A percentile compares a stretch with the other conserved stretches of the same genome.
These are phyloP conservation scores for Aphaenogaster ashmeadi DNA, from an alignment of 1,140 invertebrate genomes.

Conservation along the genomic window DNA sequence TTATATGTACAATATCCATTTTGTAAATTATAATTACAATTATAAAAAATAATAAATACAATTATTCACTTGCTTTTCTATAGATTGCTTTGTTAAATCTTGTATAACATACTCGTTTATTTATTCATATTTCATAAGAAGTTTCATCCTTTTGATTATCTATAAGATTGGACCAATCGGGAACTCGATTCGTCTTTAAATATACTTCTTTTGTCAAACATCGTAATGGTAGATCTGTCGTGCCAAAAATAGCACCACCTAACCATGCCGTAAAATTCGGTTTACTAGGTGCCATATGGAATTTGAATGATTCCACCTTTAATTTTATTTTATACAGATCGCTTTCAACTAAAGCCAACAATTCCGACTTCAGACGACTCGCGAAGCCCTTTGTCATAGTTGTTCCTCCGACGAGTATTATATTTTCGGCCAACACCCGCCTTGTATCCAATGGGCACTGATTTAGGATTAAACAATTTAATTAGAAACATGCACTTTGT, in stretches of 20 bases:
- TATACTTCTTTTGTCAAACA: constrained; percentile 93
- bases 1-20: background rate
- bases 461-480: constrained; percentile 61
- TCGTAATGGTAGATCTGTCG: constrained; percentile 92
- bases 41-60: constrained; percentile 57
- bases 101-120: background rate
- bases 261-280: constrained; percentile 96
- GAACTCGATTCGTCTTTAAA: constrained; percentile 90
- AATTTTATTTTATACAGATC: constrained; percentile 90
- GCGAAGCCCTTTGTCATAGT: constrained; percentile 93
- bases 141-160: constrained; percentile 87
- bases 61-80: constrained; percentile 31
- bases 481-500: background rate
- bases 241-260: constrained; percentile 94
- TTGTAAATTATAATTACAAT: constrained; percentile 29
- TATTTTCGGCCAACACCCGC: constrained; percentile 92
- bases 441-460: constrained; percentile 94
- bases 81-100: constrained; percentile 11
- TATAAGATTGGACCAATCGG: constrained; percentile 94
- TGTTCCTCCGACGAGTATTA: constrained; percentile 95
- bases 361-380: constrained; percentile 91
- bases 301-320: constrained; percentile 91
- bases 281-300: constrained; percentile 93
- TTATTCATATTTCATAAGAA: constrained; percentile 62
- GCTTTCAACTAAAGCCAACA: constrained; percentile 90